Evolutionary conservation across 1,140 invertebrate species (phyloP), one percentile per base, ranked within the genome.

Genomic region (Galendromus occidentalis): DNA sequence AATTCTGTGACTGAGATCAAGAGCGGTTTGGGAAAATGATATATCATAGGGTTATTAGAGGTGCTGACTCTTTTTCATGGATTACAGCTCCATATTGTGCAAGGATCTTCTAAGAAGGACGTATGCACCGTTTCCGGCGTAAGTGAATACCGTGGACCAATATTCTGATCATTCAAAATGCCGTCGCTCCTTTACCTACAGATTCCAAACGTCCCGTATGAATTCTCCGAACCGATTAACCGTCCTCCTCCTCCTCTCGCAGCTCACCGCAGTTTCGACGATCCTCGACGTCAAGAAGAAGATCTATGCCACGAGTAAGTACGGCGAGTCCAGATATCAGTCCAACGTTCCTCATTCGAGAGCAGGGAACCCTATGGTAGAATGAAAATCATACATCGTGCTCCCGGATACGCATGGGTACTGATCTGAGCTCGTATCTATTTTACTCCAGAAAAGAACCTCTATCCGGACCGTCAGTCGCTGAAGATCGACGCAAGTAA

Each of bases 391-490:
- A 18, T 28, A 33, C 64, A 42, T 64, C 51, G n/a, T 41, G 7
- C 4, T 47, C 18, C 28, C 4, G 28, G 7, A 47, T 47, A 5
- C 45, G 4, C 28, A 5, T 47, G 18, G 4, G 4, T 39, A 4
- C 4, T 6, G 9, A 39, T 39, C 33, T 39, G 33, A 66, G 42
- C 66, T 68, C 64, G 5, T 5, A 28, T 28, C 41, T 22, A 65
- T 51, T 69, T 64, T 18, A 45, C 70, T 73, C 42, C 69, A 79
- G 78, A 74, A 66, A 83, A 83, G 67, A 82, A 82, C 18, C 80
- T 91, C 18, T 81, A 85, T 71, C 79, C 84, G 6, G 84, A 87
- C 29, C 81, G 92, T 64, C 90, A 94, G 76, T 84, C 87, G 47
- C 79, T 94, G 47, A 83, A 86, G 69, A 71, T 83, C 64, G 88